A percentile compares a stretch with the other conserved stretches of the same genome.
phyloP scores from a whole-genome alignment of 1,140 invertebrate species.

The Drosophila tani region DNA sequence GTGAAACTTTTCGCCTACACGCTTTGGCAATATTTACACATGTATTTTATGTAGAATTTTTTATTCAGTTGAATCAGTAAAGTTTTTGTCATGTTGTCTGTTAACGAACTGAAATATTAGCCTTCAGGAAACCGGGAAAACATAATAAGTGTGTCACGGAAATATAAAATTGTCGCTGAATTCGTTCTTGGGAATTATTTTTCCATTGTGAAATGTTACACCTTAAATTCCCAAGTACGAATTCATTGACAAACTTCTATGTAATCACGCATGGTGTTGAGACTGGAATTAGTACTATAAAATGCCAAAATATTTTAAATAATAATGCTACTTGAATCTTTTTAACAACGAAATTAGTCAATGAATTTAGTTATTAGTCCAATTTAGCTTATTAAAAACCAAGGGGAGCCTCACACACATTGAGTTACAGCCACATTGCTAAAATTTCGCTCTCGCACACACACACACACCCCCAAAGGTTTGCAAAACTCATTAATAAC shows the following conservation, averaged over 20 bases:
- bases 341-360: background rate
- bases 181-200: background rate
- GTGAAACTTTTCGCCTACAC: slow-evolving; percentile 45
- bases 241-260: background rate
- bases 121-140: background rate
- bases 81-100: background rate
- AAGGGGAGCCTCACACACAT: slow-evolving; percentile 7
- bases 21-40: background rate
- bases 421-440: slow-evolving; percentile 1
- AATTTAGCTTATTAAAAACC: slow-evolving; percentile 40
- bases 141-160: background rate
- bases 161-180: background rate
- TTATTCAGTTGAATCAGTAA: background rate
- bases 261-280: too few relatives aligned
- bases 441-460: slow-evolving; percentile 14
- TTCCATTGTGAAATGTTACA: too few relatives aligned
- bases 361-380: slow-evolving; percentile 46
- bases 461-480: slow-evolving; percentile 5
- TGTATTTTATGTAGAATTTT: slow-evolving; percentile 3
- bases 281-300: too few relatives aligned
- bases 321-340: too few relatives aligned
- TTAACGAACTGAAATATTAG: background rate
- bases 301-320: too few relatives aligned
- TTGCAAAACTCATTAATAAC: slow-evolving; percentile 79
- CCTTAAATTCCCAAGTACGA: background rate